These are phyloP conservation scores for Willowsia nigromaculata DNA, from an alignment of 2,888 invertebrate genomes.

Conservation along the genomic window DNA sequence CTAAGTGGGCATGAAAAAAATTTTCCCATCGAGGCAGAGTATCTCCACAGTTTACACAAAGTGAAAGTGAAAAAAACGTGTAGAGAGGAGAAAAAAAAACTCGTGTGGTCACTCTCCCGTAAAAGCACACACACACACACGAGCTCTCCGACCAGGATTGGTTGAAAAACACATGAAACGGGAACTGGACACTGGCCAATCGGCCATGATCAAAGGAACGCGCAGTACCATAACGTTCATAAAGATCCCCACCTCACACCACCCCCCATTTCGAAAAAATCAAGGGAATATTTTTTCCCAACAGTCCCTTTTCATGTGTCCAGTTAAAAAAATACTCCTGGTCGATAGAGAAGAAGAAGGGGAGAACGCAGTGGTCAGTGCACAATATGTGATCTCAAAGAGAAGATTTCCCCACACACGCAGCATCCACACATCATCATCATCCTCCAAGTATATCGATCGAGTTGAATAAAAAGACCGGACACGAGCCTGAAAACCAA, in stretches of 20 bases:
- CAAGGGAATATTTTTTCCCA: too few species aligned
- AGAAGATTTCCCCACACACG: background rate
- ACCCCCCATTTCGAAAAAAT: background rate
- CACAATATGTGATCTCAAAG: too few species aligned
- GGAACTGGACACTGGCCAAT: slow-evolving; percentile 30
- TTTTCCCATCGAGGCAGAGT: too few species aligned
- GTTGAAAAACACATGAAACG: background rate
- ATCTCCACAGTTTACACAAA: too few species aligned
- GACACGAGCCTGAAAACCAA: background rate
- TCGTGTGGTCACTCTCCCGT: background rate
- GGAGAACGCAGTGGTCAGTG: background rate
- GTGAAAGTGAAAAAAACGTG: too few species aligned
- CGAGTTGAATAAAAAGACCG: background rate
- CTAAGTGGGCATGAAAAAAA: too few species aligned
- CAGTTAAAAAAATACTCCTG: background rate
- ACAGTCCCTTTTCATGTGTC: too few species aligned
- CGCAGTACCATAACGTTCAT: background rate
- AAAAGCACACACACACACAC: background rate
- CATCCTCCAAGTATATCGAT: background rate
- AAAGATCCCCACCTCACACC: background rate
- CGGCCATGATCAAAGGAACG: background rate
- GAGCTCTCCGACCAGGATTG: background rate
- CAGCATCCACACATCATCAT: background rate
- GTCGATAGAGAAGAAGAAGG: slow-evolving; percentile 27
- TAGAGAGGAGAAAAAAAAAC: too few species aligned